Percentiles rank a stretch among this genome's conserved stretches.
Evolutionary conservation across 1,140 invertebrate species (phyloP).

Genomic region (Microvelia longipes): DNA sequence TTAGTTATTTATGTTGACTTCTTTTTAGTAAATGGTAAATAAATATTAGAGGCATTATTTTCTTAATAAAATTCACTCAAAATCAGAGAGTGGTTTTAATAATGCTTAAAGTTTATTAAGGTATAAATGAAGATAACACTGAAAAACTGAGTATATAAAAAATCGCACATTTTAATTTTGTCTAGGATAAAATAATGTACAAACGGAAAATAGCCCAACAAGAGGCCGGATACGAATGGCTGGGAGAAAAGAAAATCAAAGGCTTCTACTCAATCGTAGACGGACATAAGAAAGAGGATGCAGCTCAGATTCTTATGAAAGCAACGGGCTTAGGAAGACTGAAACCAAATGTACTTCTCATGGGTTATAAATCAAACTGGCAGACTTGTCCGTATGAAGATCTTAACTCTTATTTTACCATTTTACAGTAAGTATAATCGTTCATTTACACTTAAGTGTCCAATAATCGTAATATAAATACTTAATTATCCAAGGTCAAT

Average conservation of each 20-base stretch:
- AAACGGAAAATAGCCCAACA: constrained; percentile 40
- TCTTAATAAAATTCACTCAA: too few relatives aligned
- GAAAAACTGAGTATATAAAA: too few relatives aligned
- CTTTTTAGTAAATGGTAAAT: too few relatives aligned
- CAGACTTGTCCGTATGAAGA: constrained; percentile 47
- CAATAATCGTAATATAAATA: too few relatives aligned
- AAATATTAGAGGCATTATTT: too few relatives aligned
- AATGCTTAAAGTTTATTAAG: too few relatives aligned
- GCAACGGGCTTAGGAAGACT: constrained; percentile 78
- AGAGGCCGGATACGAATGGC: constrained; percentile 55
- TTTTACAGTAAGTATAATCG: constrained; percentile 71
- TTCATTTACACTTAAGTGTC: too few relatives aligned
- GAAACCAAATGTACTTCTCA: constrained; percentile 78
- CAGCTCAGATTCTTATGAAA: constrained; percentile 62
- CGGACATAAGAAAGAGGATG: constrained; percentile 57
- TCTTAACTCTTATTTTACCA: constrained; percentile 75
- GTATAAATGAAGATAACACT: too few relatives aligned
- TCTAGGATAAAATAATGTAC: constrained; percentile 48
- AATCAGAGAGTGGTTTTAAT: too few relatives aligned
- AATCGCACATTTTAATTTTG: background rate
- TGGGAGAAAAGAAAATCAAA: constrained; percentile 60
- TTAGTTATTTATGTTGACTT: too few relatives aligned
- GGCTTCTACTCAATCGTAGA: constrained; percentile 76
- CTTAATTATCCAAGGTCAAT: too few relatives aligned
- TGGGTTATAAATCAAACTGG: constrained; percentile 92